Evolutionary conservation across 2,888 invertebrate species (phyloP).

Genomic region (Crematogaster levior): DNA sequence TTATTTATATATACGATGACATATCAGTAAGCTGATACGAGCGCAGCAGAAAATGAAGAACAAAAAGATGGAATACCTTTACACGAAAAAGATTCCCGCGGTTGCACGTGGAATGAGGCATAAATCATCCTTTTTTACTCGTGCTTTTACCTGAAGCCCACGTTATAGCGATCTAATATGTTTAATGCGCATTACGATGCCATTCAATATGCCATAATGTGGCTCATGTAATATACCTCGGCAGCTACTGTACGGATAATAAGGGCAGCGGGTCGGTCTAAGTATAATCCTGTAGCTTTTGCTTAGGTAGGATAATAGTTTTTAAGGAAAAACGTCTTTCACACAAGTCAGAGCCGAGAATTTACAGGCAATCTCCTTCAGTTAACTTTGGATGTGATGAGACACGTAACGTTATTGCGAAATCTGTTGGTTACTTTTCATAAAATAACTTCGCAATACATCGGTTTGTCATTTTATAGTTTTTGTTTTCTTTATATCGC

Average conservation of each 20-base stretch:
- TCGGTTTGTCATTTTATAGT: background rate
- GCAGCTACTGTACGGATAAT: slow-evolving; percentile 40
- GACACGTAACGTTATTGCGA: background rate
- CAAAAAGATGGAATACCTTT: background rate
- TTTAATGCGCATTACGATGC: slow-evolving; percentile 57
- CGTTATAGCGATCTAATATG: slow-evolving; percentile 53
- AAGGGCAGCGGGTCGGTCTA: slow-evolving; percentile 48
- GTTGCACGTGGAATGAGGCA: slow-evolving; percentile 19
- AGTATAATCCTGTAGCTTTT: slow-evolving; percentile 56
- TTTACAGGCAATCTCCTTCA: slow-evolving; percentile 11
- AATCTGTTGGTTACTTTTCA: background rate
- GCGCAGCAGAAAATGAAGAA: slow-evolving; percentile 33
- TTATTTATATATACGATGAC: background rate
- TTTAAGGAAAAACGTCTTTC: slow-evolving; percentile 24
- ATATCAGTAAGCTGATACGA: background rate
- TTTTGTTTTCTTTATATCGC: background rate
- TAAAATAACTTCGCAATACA: background rate
- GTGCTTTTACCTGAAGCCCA: background rate
- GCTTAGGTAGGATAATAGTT: slow-evolving; percentile 40
- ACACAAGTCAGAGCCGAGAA: background rate
- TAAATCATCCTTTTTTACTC: slow-evolving; percentile 53
- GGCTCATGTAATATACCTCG: slow-evolving; percentile 47
- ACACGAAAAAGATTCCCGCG: slow-evolving; percentile 16
- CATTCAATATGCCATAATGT: slow-evolving; percentile 62
- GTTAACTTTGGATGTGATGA: slow-evolving; percentile 1